Evolutionary conservation across 2,888 invertebrate species (phyloP), one percentile per base, ranked within the genome.

Genomic region (Pollenia labialis): DNA sequence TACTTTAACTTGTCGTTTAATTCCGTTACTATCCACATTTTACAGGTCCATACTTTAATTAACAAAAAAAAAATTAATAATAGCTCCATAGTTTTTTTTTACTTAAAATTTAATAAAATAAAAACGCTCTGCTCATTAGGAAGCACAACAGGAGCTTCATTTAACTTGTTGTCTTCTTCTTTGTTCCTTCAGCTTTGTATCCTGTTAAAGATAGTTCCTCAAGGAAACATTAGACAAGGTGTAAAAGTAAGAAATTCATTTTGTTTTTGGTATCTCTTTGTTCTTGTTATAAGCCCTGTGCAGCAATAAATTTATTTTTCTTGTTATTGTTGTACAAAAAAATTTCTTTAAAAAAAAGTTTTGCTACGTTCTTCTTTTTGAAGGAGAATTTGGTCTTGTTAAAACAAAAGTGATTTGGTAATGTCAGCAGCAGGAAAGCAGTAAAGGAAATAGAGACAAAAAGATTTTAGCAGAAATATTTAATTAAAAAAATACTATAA

Each of bases 71-170:
- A 32, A 18, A 7, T 12, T 46, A 64, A 44, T 4, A 16, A 58
- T 32, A 58, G 32, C 11, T 58, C 8, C 1, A 14, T 58, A 58
- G 12, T 42, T 7, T 68, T 32, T 23, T 40, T 75, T 62, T 12
- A 52, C 58, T 8, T n/a, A 32, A 60, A 40, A 81, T 18, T 44
- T 3, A 58, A 66, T 18, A 82, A 71, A 60, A 74, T 46, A 77
- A 66, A 66, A 52, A 44, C 44, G 66, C 44, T 66, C 72, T 66
- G 69, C 79, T 85, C 74, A 80, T 85, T 85, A 80, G 62, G 42
- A 85, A 85, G 80, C 32, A 85, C 62, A 80, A 68, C 84, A 79
- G 69, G 54, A 84, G 66, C 60, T 68, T 16, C 46, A 52, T 18
- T 23, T 44, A 75, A 46, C 32, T 4, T 32, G 23, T 62, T 75